These are phyloP conservation scores for Aplochiton taeniatus DNA, from an alignment of 2,797 vertebrate genomes.

Conservation along the genomic window DNA sequence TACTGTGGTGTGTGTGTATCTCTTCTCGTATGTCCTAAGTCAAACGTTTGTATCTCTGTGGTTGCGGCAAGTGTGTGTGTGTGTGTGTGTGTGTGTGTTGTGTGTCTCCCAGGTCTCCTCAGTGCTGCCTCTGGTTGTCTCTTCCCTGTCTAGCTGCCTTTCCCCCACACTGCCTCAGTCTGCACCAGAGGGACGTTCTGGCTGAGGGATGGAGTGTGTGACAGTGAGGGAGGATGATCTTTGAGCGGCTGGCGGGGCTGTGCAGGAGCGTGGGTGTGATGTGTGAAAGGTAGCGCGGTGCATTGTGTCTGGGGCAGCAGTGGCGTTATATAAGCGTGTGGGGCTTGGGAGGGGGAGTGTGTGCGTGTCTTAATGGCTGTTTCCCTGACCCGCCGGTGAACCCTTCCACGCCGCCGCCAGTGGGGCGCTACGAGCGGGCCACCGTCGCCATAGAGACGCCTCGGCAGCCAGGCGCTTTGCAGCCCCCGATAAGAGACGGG, in stretches of 20 bases:
- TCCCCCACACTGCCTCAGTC: no score
- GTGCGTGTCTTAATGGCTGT: not conserved
- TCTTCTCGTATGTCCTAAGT: no score
- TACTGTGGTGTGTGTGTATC: not conserved
- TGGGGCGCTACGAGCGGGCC: not conserved
- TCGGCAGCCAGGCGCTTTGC: not conserved
- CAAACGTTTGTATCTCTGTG: not conserved
- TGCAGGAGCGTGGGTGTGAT: no score
- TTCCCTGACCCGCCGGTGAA: conserved; percentile 39
- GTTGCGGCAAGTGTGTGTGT: not conserved
- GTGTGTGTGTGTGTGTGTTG: conserved; percentile 4
- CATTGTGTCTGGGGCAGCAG: no score
- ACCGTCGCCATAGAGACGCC: not conserved
- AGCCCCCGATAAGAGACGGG: not conserved
- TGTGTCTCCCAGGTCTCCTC: not conserved
- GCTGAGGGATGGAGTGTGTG: no score
- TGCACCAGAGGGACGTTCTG: no score
- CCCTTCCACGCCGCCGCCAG: conserved; percentile 13
- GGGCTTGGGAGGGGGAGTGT: not conserved
- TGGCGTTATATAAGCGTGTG: no score
- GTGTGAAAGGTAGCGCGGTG: no score
- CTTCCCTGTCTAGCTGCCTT: no score
- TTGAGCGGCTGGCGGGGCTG: no score
- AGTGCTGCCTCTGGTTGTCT: no score
- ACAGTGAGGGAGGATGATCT: no score